Evolutionary conservation across 1,140 invertebrate genomes (phyloP).

Genomic region (Ostrea denselamellosa): DNA sequence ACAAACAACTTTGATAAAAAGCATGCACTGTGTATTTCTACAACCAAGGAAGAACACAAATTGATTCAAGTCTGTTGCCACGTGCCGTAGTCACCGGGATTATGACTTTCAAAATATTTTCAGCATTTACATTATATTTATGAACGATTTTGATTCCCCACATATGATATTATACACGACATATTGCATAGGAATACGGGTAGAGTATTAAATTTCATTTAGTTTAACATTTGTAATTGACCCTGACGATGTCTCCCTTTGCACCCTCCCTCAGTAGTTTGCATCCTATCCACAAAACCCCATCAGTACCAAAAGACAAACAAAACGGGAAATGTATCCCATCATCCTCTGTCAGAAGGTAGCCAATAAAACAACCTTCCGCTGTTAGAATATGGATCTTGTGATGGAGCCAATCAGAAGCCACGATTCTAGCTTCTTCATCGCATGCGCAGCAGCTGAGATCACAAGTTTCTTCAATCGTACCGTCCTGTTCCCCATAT

Average conservation of each 20-base stretch:
- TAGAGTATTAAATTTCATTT: no score
- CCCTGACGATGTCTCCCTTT: conserved; percentile 19
- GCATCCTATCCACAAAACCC: conserved; percentile 39
- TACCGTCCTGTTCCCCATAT: conserved; percentile 14
- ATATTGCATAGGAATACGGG: no score
- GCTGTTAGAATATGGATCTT: conserved; percentile 35
- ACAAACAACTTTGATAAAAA: no score
- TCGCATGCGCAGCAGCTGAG: conserved; percentile 36
- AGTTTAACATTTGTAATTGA: conserved; percentile 43
- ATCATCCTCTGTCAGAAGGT: conserved; percentile 39
- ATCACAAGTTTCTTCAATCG: conserved; percentile 8
- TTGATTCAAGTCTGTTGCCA: no score
- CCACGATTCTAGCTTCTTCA: conserved; percentile 14
- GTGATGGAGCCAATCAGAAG: conserved; percentile 41
- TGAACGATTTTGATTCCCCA: no score
- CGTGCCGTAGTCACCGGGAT: no score
- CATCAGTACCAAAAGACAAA: conserved; percentile 6
- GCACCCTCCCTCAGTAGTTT: background rate
- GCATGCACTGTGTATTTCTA: no score
- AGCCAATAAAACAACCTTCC: conserved; percentile 35
- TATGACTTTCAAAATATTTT: no score
- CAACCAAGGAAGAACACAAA: no score
- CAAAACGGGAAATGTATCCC: conserved; percentile 44
- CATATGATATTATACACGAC: no score
- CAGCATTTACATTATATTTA: no score